Evolutionary conservation across 2,888 invertebrate species (phyloP).

Genomic region (Morpho helenor): DNA sequence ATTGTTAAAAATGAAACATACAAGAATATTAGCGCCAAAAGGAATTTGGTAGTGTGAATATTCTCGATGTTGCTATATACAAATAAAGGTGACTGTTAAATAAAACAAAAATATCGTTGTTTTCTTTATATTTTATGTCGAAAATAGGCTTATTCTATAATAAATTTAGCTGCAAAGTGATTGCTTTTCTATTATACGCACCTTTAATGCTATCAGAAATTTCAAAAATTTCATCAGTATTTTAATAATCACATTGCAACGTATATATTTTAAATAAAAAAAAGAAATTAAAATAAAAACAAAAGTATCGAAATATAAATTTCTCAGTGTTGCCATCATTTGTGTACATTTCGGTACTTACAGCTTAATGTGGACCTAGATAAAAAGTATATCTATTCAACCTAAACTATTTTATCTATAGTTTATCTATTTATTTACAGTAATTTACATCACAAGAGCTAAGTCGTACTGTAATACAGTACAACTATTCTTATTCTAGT

Average conservation of each 20-base stretch:
- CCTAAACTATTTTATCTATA: conserved; percentile 47
- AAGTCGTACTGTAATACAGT: conserved; percentile 41
- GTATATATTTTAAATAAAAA: conserved; percentile 58
- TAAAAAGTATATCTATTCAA: conserved; percentile 47
- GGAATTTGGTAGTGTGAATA: conserved; percentile 39
- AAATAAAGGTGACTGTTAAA: conserved; percentile 1
- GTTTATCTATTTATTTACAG: conserved; percentile 65
- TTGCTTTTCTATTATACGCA: conserved; percentile 33
- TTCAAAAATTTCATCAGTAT: conserved; percentile 19
- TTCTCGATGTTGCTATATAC: background rate
- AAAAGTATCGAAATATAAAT: conserved; percentile 54
- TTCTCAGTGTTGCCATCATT: conserved; percentile 45
- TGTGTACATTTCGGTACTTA: conserved; percentile 56
- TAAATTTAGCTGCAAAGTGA: conserved; percentile 60
- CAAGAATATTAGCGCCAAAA: conserved; percentile 38
- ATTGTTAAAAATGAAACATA: conserved; percentile 47
- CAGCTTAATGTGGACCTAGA: conserved; percentile 46
- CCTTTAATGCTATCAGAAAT: conserved; percentile 22
- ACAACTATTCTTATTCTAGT: background rate
- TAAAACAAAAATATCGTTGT: conserved; percentile 33
- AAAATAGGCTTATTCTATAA: conserved; percentile 75
- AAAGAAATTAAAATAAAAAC: conserved; percentile 47
- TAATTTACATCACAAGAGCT: conserved; percentile 75
- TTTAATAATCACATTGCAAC: conserved; percentile 60
- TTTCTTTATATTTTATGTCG: conserved; percentile 66